A percentile compares a stretch with the other conserved stretches of the same genome.
Evolutionary conservation across 1,140 invertebrate species (phyloP).

Genomic region (Meloidogyne hapla): DNA sequence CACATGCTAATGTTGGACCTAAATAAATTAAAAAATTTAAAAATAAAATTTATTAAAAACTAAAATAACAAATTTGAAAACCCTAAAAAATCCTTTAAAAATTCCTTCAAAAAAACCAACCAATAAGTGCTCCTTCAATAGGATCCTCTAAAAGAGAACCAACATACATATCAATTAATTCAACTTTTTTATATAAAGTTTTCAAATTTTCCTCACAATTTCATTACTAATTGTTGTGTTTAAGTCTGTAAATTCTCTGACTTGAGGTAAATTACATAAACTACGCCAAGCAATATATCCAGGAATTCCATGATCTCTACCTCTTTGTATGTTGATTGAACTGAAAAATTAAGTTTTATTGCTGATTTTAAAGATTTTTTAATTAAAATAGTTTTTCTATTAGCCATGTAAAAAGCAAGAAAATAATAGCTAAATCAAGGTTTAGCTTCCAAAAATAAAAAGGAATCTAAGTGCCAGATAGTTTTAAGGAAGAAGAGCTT

Average conservation of each 20-base stretch:
- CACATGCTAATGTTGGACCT: conserved; percentile 91
- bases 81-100: too few relatives aligned
- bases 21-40: neutral
- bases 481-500: too few relatives aligned
- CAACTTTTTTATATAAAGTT: conserved; percentile 59
- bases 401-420: too few relatives aligned
- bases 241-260: conserved; percentile 66
- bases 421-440: too few relatives aligned
- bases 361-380: too few relatives aligned
- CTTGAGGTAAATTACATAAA: conserved; percentile 76
- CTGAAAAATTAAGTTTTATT: conserved; percentile 13
- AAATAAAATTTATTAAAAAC: too few relatives aligned
- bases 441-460: too few relatives aligned
- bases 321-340: conserved; percentile 71
- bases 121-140: conserved; percentile 71
- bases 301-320: conserved; percentile 70
- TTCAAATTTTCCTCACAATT: conserved; percentile 57
- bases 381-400: too few relatives aligned
- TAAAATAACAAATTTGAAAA: too few relatives aligned
- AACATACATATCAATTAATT: conserved; percentile 82
- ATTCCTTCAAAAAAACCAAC: neutral
- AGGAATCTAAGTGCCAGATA: too few relatives aligned
- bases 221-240: conserved; percentile 56
- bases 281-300: conserved; percentile 76
- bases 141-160: conserved; percentile 79